phyloP scores from a whole-genome alignment of 64 coral and sea anemone species.

The Astreopora myriophthalma region DNA sequence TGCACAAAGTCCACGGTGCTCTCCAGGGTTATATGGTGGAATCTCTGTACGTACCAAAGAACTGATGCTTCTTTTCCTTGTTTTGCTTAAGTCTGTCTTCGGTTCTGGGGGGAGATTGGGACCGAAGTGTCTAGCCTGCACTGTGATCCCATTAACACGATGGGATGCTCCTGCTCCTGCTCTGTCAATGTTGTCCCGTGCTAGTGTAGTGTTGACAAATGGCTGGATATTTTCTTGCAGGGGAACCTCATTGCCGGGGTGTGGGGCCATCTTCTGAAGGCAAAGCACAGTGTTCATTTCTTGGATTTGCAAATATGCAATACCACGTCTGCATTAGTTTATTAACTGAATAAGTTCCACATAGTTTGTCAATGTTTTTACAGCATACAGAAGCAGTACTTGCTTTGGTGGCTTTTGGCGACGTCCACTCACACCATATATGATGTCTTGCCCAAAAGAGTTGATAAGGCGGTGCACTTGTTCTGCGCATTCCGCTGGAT shows the following conservation, averaged over 20 bases:
- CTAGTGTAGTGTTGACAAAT: too few species aligned
- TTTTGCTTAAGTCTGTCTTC: not conserved
- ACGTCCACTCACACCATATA: slow-evolving; percentile 26
- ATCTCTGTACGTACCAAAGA: not conserved
- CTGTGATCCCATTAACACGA: slow-evolving; percentile 16
- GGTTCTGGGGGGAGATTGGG: not conserved
- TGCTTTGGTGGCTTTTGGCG: slow-evolving; percentile 59
- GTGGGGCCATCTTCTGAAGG: slow-evolving; percentile 26
- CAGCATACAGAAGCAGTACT: slow-evolving; percentile 44
- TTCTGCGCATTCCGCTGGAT: not conserved
- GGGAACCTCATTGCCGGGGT: not conserved
- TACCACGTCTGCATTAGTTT: slow-evolving; percentile 27
- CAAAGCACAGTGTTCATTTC: slow-evolving; percentile 46
- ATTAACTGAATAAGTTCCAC: slow-evolving; percentile 35
- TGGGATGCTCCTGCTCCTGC: slow-evolving; percentile 5
- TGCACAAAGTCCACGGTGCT: slow-evolving; percentile 34
- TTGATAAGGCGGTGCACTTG: slow-evolving; percentile 27
- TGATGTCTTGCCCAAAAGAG: slow-evolving; percentile 56
- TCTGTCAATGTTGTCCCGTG: slow-evolving; percentile 44
- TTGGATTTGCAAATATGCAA: slow-evolving; percentile 36
- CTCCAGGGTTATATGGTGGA: slow-evolving; percentile 18
- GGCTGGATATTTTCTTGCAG: too few species aligned
- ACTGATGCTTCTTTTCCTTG: slow-evolving; percentile 63
- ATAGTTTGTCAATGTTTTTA: slow-evolving; percentile 45
- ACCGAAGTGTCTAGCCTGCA: slow-evolving; percentile 52